phyloP scores from a whole-genome alignment of 2,797 vertebrate species.

The Jordanella pulchra region DNA sequence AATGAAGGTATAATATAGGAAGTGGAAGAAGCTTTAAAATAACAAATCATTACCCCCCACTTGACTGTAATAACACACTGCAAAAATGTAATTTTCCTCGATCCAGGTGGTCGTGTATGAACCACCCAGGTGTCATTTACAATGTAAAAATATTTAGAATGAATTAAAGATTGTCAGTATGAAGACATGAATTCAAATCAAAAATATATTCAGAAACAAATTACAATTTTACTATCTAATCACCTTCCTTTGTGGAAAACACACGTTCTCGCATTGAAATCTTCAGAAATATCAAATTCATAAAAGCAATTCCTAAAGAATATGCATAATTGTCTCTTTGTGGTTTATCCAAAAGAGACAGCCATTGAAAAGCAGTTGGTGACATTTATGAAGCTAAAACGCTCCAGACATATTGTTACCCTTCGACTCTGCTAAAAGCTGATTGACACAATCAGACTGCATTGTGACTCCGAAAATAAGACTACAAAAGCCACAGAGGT shows the following conservation, averaged over 20 bases:
- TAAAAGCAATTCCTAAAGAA: constrained; percentile 39
- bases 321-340: constrained; percentile 33
- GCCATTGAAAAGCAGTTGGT: constrained; percentile 24
- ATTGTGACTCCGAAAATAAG: constrained; percentile 31
- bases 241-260: constrained; percentile 18
- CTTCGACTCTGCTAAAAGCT: constrained; percentile 30
- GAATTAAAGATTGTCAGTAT: constrained; percentile 34
- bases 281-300: constrained; percentile 40
- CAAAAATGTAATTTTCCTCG: constrained; percentile 43
- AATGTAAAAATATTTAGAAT: constrained; percentile 29
- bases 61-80: constrained; percentile 41
- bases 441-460: constrained; percentile 37
- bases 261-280: constrained; percentile 24
- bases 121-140: constrained; percentile 40
- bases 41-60: constrained; percentile 37
- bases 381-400: constrained; percentile 29
- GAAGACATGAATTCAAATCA: constrained; percentile 40
- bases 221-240: constrained; percentile 48
- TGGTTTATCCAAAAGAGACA: constrained; percentile 32
- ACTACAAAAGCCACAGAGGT: constrained; percentile 28
- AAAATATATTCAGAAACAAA: constrained; percentile 54
- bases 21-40: constrained; percentile 32
- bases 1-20: constrained; percentile 24
- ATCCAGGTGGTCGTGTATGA: constrained; percentile 52
- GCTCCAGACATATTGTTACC: constrained; percentile 22